phyloP scores from a whole-genome alignment of 2,113 vertebrate genomes.

The Odocoileus virginianus region DNA sequence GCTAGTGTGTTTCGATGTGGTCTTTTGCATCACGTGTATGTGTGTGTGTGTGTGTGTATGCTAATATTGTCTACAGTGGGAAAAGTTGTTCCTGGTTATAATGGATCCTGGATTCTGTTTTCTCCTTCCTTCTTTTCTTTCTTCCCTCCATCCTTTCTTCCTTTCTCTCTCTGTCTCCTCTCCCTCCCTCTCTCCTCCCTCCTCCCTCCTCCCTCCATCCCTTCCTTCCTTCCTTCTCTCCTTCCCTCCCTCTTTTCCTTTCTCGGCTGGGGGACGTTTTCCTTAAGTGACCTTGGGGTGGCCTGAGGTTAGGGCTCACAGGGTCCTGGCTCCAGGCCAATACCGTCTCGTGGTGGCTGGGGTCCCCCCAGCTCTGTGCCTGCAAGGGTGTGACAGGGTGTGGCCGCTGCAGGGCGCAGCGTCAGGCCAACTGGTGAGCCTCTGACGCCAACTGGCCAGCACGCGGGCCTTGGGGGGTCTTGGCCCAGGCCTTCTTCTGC shows the following conservation, averaged over 20 bases:
- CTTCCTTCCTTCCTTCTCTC: rapidly evolving
- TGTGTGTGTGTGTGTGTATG: not conserved
- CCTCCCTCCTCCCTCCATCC: rapidly evolving
- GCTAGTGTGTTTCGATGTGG: not conserved
- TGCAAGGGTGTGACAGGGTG: not conserved
- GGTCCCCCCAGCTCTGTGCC: not conserved
- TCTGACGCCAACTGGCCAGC: not conserved
- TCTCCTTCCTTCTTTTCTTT: not conserved
- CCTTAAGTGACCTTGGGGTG: not conserved
- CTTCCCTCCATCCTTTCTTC: not conserved
- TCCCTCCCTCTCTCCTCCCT: not conserved
- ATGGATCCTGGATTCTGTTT: not conserved
- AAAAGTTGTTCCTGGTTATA: not conserved
- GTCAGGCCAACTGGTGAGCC: not conserved
- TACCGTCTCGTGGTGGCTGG: rapidly evolving
- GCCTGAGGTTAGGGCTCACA: rapidly evolving
- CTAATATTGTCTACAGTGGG: not conserved
- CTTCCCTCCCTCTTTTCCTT: too few species aligned
- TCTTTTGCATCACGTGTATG: not conserved
- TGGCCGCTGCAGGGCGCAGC: rapidly evolving
- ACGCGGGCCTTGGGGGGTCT: not conserved
- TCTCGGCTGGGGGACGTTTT: not conserved
- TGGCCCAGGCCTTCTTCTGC: not conserved
- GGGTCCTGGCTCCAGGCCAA: not conserved
- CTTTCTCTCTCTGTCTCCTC: rapidly evolving